Conservation (phyloP, 2,797 vertebrate genomes). For the Platyrinchus mystaceus region DNA sequence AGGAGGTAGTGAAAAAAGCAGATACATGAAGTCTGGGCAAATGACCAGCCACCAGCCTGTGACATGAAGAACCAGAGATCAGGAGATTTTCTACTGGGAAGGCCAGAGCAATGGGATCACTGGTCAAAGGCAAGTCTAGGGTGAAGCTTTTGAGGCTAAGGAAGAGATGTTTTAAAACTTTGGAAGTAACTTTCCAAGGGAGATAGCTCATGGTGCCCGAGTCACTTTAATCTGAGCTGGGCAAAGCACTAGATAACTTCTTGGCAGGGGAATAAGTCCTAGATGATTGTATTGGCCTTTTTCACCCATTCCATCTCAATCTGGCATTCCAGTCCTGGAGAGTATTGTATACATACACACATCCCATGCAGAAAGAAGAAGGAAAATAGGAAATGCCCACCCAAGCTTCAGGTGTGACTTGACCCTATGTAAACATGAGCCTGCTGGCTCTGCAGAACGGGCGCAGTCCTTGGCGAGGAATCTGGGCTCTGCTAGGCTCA, state of each 20-base stretch:
- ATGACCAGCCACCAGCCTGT: background rate
- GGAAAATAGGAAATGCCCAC: background rate
- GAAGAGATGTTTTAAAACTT: background rate
- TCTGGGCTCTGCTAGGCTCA: background rate
- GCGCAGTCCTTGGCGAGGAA: rapidly evolving
- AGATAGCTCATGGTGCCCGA: background rate
- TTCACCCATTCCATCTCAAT: background rate
- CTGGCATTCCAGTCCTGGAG: background rate
- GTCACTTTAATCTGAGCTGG: background rate
- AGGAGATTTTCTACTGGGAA: background rate
- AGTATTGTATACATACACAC: background rate
- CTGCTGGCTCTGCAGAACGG: background rate
- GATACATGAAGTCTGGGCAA: background rate
- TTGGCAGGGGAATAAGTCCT: background rate
- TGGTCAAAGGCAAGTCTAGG: background rate
- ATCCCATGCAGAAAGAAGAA: background rate
- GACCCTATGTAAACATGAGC: background rate
- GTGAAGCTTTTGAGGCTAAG: background rate
- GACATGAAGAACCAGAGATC: background rate
- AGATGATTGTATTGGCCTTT: background rate
- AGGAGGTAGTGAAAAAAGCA: background rate
- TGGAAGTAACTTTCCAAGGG: background rate
- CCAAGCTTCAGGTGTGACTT: background rate
- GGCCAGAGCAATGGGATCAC: background rate
- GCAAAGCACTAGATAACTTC: background rate